Evolutionary conservation across 2,113 vertebrate genomes (phyloP), one percentile per base, ranked within the genome.

Genomic region (Ptilonorhynchus violaceus): DNA sequence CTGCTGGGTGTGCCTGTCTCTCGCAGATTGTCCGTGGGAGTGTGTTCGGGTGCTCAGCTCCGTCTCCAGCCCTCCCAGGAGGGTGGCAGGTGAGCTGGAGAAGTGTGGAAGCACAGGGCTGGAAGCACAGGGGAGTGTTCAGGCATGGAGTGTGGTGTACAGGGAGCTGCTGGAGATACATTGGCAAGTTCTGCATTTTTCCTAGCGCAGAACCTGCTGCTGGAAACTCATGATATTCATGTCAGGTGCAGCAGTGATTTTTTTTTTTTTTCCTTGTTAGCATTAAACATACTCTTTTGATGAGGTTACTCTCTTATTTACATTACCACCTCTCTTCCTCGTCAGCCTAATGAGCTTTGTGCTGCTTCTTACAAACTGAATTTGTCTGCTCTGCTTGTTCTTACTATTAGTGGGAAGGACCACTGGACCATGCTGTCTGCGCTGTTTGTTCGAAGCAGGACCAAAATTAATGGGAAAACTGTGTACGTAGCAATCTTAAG

Each of bases 251-350:
- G 59, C 13, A 19, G 31, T 69, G 67, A 5, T 39, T 52, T 50
- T 73, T 58, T 53, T 44, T n/a, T 59, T 59, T 30, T 18, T 6
- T 3, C 28, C 42, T 58, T 78, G 60, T 89, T 94, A 90, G 46
- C 53, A 49, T 89, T 81, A 75, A 85, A 44, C 24, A 13, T 11
- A 21, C 67, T 84, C 47, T 92, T 62, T 70, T 87, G 91, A 78
- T 92, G 86, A 91, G 47, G 52, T 87, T 87, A 46, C 41, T 70
- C 44, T 92, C 60, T 30, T 91, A 47, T 78, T 94, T 93, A 28
- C 68, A 28, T 87, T 79, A 28, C 64, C 76, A 44, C 35, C 52
- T 85, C 73, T 78, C 9, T 63, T 87, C 76, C 69, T 92, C 15
- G 33, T 33, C 15, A 44, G 39, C 44, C 66, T 94, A 89, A 82